A percentile compares a stretch with the other conserved stretches of the same genome.
These are phyloP conservation scores for Phyllostomus hastatus DNA, from an alignment of 2,113 vertebrate genomes.

Conservation along the genomic window DNA sequence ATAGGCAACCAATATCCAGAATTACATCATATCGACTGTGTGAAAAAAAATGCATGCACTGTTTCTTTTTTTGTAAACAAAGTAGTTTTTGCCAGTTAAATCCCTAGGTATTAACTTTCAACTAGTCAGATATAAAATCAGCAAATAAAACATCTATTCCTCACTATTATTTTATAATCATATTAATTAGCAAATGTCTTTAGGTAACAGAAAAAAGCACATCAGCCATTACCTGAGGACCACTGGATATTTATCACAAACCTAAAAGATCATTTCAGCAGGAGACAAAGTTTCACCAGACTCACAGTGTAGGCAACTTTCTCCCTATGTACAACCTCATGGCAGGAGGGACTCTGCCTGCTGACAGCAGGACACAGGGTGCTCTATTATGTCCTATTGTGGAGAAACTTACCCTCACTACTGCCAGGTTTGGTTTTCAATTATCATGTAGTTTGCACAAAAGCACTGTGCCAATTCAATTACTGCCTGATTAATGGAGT, in stretches of 20 bases:
- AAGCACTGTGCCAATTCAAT: constrained; percentile 88
- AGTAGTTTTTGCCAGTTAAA: constrained; percentile 76
- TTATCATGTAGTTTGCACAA: constrained; percentile 83
- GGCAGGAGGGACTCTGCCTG: constrained; percentile 45
- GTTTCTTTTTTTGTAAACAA: constrained; percentile 66
- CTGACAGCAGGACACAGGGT: constrained; percentile 46
- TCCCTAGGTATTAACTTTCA: constrained; percentile 79
- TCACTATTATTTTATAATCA: constrained; percentile 84
- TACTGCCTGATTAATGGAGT: constrained; percentile 88
- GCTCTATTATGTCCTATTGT: constrained; percentile 45
- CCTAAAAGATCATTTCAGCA: constrained; percentile 46
- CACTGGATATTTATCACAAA: constrained; percentile 44
- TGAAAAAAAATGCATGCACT: constrained; percentile 60
- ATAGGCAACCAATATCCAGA: constrained; percentile 56
- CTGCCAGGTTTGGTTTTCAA: constrained; percentile 79
- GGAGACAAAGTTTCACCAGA: not conserved
- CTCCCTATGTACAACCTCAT: not conserved
- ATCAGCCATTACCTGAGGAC: constrained; percentile 62
- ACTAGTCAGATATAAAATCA: constrained; percentile 79
- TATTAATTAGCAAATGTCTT: constrained; percentile 83
- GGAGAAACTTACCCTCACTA: constrained; percentile 65
- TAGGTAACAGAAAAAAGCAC: constrained; percentile 72
- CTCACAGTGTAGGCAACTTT: constrained; percentile 26
- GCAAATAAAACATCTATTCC: constrained; percentile 83
- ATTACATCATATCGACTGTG: constrained; percentile 63